These are phyloP conservation scores for Acanthosepion pharaonis DNA, from an alignment of 2,888 invertebrate genomes.

Conservation along the genomic window DNA sequence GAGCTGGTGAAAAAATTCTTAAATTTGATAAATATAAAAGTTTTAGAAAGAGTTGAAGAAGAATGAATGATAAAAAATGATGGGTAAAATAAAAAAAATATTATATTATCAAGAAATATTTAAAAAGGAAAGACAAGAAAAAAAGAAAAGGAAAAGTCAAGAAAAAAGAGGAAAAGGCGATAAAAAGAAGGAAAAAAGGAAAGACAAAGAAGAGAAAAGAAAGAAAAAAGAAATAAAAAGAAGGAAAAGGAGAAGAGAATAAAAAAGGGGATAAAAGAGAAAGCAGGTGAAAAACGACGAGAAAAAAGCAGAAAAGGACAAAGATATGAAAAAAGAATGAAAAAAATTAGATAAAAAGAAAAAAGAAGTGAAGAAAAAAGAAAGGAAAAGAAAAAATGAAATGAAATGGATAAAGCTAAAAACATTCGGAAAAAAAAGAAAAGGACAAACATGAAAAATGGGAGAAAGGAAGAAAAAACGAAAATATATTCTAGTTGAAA, in stretches of 20 bases:
- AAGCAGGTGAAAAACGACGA: too few species aligned
- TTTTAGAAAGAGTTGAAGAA: too few species aligned
- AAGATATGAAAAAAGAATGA: background rate
- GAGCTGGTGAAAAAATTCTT: too few species aligned
- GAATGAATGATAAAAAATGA: too few species aligned
- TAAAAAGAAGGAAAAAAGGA: rapidly evolving
- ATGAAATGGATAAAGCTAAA: too few species aligned
- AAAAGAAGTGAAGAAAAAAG: background rate
- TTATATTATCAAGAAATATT: too few species aligned
- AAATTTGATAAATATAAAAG: too few species aligned
- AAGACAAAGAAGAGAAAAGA: background rate
- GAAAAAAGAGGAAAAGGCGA: background rate
- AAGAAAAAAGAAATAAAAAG: background rate
- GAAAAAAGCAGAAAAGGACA: background rate
- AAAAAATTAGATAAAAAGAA: background rate
- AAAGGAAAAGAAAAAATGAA: background rate
- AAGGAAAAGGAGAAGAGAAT: background rate
- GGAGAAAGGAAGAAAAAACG: background rate
- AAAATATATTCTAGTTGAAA: too few species aligned
- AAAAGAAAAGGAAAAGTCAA: background rate
- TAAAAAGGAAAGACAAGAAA: background rate
- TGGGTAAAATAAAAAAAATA: too few species aligned
- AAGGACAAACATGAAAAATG: background rate
- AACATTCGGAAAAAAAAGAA: background rate
- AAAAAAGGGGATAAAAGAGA: too few species aligned